Evolutionary conservation across 2,888 invertebrate species (phyloP).

Genomic region (Chironomus riparius): DNA sequence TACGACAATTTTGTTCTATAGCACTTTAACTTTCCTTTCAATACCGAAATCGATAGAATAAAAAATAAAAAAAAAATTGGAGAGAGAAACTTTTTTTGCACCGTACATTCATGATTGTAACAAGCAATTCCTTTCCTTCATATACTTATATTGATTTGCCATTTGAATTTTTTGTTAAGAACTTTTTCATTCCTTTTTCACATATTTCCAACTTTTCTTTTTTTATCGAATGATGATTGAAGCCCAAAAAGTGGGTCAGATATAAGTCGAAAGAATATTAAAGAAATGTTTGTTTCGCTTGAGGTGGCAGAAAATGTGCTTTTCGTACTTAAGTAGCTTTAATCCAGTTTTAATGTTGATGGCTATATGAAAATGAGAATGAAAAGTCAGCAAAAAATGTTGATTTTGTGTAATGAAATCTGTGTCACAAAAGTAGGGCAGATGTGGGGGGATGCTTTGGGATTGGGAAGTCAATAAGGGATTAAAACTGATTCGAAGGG

Average conservation of each 20-base stretch:
- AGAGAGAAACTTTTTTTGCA: neutral
- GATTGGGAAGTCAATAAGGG: too few species aligned
- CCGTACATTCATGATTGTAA: neutral
- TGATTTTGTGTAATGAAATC: neutral
- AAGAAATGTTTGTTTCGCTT: neutral
- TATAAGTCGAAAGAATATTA: neutral
- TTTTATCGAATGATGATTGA: neutral
- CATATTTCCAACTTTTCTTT: neutral
- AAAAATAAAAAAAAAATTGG: neutral
- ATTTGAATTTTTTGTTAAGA: neutral
- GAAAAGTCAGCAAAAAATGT: neutral
- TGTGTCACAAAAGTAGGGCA: neutral
- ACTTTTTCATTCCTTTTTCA: neutral
- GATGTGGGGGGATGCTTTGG: too few species aligned
- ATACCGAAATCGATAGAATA: neutral
- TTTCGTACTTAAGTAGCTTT: neutral
- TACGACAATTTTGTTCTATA: neutral
- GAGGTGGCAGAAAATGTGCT: neutral
- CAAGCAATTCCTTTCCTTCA: neutral
- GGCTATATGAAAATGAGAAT: neutral
- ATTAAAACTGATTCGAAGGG: too few species aligned
- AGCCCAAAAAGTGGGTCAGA: neutral
- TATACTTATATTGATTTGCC: constrained; percentile 3
- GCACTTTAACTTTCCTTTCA: neutral
- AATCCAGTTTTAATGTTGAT: neutral